Conservation (phyloP, 2,113 vertebrate genomes). For the Coreoperca whiteheadi region DNA sequence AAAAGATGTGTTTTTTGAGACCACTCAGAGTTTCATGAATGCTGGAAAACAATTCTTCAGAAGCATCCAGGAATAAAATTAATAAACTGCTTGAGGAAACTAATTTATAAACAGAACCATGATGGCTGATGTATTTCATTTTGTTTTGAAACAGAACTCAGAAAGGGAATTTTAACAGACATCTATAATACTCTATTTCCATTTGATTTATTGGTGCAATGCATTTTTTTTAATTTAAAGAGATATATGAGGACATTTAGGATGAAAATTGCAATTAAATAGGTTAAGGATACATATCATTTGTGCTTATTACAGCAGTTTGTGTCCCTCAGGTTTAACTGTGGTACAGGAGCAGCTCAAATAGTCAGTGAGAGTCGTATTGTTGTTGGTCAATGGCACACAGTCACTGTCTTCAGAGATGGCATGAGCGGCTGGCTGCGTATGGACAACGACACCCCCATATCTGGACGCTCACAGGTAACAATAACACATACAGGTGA, state of each 20-base stretch:
- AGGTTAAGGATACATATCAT: too few relatives aligned
- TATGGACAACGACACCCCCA: slow-evolving; percentile 86
- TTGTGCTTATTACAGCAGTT: not conserved
- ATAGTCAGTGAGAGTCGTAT: slow-evolving; percentile 88
- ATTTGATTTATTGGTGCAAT: not conserved
- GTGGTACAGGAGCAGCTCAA: slow-evolving; percentile 91
- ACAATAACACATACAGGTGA: not conserved
- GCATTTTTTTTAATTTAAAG: not conserved
- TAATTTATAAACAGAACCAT: not conserved
- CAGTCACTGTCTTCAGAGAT: slow-evolving; percentile 87
- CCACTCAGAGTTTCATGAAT: not conserved
- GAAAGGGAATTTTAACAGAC: too few relatives aligned
- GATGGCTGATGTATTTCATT: not conserved
- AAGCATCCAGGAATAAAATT: not conserved
- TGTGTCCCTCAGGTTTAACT: slow-evolving; percentile 89
- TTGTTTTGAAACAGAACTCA: not conserved
- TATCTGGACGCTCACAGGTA: slow-evolving; percentile 93
- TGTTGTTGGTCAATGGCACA: slow-evolving; percentile 91
- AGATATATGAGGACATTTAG: not conserved
- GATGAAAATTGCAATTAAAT: not conserved
- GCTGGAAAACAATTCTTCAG: not conserved
- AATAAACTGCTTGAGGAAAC: not conserved
- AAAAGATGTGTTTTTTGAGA: not conserved
- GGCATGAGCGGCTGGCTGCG: slow-evolving; percentile 91
- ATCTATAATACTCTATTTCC: not conserved